These are phyloP conservation scores for Pseudocheirus occidentalis DNA, from an alignment of 2,797 vertebrate species.

Conservation along the genomic window DNA sequence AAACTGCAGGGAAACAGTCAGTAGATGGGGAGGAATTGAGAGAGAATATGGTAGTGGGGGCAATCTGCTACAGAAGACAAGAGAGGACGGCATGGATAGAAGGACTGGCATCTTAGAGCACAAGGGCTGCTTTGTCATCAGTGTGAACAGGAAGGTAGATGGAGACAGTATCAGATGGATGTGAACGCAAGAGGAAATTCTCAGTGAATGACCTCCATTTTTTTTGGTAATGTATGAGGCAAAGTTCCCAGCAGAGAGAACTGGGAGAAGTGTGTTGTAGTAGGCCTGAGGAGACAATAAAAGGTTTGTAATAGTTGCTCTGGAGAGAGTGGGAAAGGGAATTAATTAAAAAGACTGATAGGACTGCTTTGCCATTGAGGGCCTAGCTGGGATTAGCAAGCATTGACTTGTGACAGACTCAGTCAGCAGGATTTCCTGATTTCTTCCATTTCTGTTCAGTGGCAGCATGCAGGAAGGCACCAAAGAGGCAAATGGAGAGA, in stretches of 20 bases:
- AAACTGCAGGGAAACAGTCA: neutral
- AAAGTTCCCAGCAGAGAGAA: neutral
- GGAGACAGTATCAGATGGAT: neutral
- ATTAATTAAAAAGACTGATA: neutral
- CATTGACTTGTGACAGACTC: too few species aligned
- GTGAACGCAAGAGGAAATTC: neutral
- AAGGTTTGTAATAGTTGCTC: neutral
- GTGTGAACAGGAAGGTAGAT: neutral
- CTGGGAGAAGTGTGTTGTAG: neutral
- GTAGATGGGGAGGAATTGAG: neutral
- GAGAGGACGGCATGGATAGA: neutral
- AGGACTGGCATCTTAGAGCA: neutral
- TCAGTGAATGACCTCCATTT: neutral
- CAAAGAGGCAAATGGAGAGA: neutral
- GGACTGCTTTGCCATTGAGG: neutral
- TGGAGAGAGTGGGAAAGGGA: neutral
- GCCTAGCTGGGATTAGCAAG: neutral
- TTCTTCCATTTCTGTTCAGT: neutral
- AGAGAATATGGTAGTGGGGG: neutral
- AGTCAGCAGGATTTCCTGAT: neutral
- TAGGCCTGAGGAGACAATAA: neutral
- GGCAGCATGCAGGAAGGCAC: neutral
- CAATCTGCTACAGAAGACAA: neutral
- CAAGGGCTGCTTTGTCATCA: neutral
- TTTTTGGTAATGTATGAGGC: neutral